Percentiles rank a stretch among this genome's conserved stretches.
Conservation (phyloP, 1,140 invertebrate species). For the Megalopta genalis region DNA sequence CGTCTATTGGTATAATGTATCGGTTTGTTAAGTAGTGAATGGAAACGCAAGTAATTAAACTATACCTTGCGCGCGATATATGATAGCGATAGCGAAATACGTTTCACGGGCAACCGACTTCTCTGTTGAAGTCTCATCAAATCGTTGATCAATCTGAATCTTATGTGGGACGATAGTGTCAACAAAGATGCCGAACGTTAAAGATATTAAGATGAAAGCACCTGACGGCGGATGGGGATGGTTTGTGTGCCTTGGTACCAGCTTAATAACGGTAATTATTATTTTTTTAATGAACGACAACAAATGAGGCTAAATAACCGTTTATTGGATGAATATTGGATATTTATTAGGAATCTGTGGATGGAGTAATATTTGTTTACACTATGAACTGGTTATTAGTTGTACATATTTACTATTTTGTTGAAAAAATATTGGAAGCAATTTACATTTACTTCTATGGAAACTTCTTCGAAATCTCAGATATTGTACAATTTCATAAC, state of each 20-base stretch:
- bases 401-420: no score
- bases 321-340: no score
- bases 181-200: constrained; percentile 13
- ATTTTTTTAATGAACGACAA: no score
- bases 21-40: constrained; percentile 22
- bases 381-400: no score
- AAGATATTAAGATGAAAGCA: constrained; percentile 67
- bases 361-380: no score
- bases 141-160: neutral
- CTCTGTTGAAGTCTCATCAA: neutral
- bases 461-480: no score
- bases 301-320: no score
- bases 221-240: constrained; percentile 91
- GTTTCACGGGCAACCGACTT: neutral
- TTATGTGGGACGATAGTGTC: neutral
- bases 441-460: no score
- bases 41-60: constrained; percentile 24
- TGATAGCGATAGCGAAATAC: neutral
- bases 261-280: constrained; percentile 87
- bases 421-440: no score
- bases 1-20: neutral
- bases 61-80: constrained; percentile 17
- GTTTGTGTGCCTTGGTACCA: constrained; percentile 89
- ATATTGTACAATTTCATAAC: no score
- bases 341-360: no score